Evolutionary conservation across 2,113 vertebrate species (phyloP).

Genomic region (Pterocles burchelli): DNA sequence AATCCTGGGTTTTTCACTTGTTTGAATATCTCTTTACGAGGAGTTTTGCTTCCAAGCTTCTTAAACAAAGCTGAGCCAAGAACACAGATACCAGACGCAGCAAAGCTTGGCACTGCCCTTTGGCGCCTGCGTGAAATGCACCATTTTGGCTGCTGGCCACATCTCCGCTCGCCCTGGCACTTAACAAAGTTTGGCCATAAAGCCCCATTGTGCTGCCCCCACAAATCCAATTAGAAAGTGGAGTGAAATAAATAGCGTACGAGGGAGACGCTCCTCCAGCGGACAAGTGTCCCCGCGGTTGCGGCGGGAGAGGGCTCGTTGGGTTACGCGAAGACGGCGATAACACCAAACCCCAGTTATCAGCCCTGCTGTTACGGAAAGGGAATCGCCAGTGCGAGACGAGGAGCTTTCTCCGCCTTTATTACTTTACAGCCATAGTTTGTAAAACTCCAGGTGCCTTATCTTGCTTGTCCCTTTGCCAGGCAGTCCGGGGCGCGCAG

Average conservation of each 20-base stretch:
- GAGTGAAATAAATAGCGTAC: slow-evolving; percentile 71
- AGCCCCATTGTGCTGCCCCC: slow-evolving; percentile 85
- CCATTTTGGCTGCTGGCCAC: slow-evolving; percentile 79
- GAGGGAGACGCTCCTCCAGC: slow-evolving; percentile 32
- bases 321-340: not conserved
- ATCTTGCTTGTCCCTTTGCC: slow-evolving; percentile 51
- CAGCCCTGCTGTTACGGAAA: not conserved
- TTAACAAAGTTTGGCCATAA: slow-evolving; percentile 81
- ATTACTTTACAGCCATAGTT: not conserved
- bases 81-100: slow-evolving; percentile 55
- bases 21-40: slow-evolving; percentile 64
- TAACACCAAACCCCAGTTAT: slow-evolving; percentile 13
- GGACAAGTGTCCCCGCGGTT: not conserved
- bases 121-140: slow-evolving; percentile 74
- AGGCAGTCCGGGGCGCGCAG: not conserved
- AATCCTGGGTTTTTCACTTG: not conserved
- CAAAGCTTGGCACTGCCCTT: slow-evolving; percentile 70
- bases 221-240: slow-evolving; percentile 84
- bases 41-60: slow-evolving; percentile 64
- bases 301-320: not conserved
- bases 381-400: not conserved
- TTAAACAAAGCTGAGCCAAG: slow-evolving; percentile 56
- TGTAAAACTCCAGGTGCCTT: not conserved
- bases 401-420: not conserved
- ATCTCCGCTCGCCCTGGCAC: slow-evolving; percentile 84